These are phyloP conservation scores for Nothobranchius furzeri DNA, from an alignment of 2,113 vertebrate genomes.

Conservation along the genomic window DNA sequence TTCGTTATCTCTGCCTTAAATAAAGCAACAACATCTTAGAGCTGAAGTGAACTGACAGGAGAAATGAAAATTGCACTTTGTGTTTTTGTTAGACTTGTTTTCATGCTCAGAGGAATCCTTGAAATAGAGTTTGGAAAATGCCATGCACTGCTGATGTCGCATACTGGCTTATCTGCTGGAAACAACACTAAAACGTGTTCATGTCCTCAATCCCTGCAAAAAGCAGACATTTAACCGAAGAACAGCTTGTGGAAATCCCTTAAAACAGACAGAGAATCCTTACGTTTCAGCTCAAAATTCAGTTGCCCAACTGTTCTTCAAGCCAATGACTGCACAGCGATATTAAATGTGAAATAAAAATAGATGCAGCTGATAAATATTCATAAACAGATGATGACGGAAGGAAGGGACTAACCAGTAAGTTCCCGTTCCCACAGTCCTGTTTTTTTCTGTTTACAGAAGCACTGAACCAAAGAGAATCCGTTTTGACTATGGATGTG, in stretches of 20 bases:
- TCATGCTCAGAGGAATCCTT: constrained; percentile 35
- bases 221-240: constrained; percentile 44
- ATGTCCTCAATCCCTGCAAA: constrained; percentile 33
- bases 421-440: constrained; percentile 1
- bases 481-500: constrained; percentile 50
- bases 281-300: constrained; percentile 42
- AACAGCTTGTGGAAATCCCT: constrained; percentile 55
- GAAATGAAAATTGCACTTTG: background rate
- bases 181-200: constrained; percentile 46
- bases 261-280: constrained; percentile 44
- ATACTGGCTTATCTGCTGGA: constrained; percentile 50
- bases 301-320: constrained; percentile 7
- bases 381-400: constrained; percentile 3
- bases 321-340: background rate
- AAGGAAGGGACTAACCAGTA: background rate
- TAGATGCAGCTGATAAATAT: constrained; percentile 28
- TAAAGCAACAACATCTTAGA: background rate
- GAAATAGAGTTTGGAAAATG: constrained; percentile 6
- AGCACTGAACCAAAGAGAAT: constrained; percentile 31
- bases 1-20: too few relatives aligned
- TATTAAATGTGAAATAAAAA: constrained; percentile 26
- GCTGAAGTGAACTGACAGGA: background rate
- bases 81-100: constrained; percentile 27
- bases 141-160: constrained; percentile 44
- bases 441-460: constrained; percentile 8